Evolutionary conservation across 2,113 vertebrate genomes (phyloP).

Genomic region (Microtus richardsoni): DNA sequence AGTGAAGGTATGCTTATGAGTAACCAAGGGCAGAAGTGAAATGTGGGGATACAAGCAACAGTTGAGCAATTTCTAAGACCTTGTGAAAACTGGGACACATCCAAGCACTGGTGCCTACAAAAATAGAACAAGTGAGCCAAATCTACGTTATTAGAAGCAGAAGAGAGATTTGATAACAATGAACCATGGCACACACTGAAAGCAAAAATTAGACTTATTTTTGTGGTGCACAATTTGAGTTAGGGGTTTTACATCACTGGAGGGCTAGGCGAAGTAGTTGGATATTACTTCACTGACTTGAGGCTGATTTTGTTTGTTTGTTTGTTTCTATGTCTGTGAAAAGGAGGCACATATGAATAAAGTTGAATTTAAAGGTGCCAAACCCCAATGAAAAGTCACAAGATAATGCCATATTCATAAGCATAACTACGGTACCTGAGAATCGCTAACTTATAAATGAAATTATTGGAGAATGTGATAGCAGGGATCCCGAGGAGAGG

Average conservation of each 20-base stretch:
- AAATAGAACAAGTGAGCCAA: conserved; percentile 49
- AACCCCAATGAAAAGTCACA: conserved; percentile 35
- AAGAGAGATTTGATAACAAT: not conserved
- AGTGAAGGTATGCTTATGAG: not conserved
- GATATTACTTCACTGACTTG: conserved; percentile 31
- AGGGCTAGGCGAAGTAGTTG: not conserved
- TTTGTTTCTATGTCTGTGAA: too few relatives aligned
- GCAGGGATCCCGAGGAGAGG: conserved; percentile 35
- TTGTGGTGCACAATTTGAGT: not conserved
- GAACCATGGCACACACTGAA: conserved; percentile 11
- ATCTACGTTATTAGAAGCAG: not conserved
- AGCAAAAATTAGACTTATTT: conserved; percentile 21
- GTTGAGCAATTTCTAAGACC: conserved; percentile 27
- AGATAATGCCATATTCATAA: not conserved
- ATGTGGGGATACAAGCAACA: not conserved
- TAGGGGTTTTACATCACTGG: not conserved
- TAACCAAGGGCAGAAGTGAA: not conserved
- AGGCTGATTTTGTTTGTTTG: not conserved
- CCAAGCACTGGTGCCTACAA: not conserved
- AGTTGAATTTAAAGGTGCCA: conserved; percentile 44
- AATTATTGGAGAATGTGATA: conserved; percentile 54
- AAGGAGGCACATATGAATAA: conserved; percentile 28
- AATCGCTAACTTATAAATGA: conserved; percentile 61
- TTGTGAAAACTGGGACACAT: conserved; percentile 47
- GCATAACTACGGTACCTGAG: conserved; percentile 39